Percentiles rank a stretch among this genome's conserved stretches.
phyloP scores from a whole-genome alignment of 2,888 invertebrate species.

The Leptinotarsa peninsularis region DNA sequence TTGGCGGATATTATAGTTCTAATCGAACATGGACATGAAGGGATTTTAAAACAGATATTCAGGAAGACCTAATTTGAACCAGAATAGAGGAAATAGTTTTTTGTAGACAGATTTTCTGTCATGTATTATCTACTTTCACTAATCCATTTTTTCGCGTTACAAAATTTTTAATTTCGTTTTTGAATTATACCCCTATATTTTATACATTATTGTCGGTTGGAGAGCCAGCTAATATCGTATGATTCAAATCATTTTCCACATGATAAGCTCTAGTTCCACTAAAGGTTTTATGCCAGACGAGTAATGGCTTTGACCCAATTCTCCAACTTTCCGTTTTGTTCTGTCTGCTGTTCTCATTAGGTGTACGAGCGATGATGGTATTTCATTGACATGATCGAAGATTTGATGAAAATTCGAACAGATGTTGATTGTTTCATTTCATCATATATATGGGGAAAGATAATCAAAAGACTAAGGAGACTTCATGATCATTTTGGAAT shows the following conservation, averaged over 20 bases:
- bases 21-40: too few species aligned
- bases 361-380: background rate
- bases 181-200: background rate
- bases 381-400: background rate
- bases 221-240: background rate
- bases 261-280: background rate
- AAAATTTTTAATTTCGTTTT: background rate
- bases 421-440: slow-evolving; percentile 4
- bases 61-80: too few species aligned
- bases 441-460: background rate
- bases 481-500: background rate
- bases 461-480: too few species aligned
- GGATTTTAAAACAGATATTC: too few species aligned
- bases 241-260: slow-evolving; percentile 9
- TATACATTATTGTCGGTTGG: background rate
- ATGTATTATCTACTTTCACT: too few species aligned
- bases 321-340: background rate
- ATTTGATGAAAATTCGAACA: too few species aligned
- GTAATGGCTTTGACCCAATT: slow-evolving; percentile 2
- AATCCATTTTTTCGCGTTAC: background rate
- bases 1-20: too few species aligned
- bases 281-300: background rate
- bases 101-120: too few species aligned
- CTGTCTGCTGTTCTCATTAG: background rate
- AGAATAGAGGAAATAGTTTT: too few species aligned